Conservation (phyloP, 2,113 vertebrate species). For the Corydoras maculifer region DNA sequence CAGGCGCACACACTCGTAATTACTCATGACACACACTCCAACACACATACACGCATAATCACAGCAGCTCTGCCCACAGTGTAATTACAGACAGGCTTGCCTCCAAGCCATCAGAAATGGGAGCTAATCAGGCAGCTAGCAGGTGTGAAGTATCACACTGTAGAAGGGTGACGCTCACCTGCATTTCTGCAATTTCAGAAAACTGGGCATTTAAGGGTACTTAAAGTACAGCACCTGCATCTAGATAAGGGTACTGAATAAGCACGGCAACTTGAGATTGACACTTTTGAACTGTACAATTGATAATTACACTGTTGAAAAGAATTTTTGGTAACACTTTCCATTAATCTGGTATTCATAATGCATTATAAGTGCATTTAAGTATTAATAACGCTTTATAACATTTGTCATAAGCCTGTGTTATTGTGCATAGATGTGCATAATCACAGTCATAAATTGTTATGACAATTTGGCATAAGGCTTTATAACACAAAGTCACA, state of each 20-base stretch:
- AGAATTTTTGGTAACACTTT: too few relatives aligned
- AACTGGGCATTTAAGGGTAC: not conserved
- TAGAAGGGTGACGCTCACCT: conserved; percentile 12
- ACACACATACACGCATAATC: conserved; percentile 28
- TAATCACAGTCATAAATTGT: too few relatives aligned
- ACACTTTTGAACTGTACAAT: too few relatives aligned
- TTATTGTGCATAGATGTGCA: too few relatives aligned
- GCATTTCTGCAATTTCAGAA: conserved; percentile 15
- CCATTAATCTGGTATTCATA: too few relatives aligned
- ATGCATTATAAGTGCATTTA: too few relatives aligned
- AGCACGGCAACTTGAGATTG: too few relatives aligned
- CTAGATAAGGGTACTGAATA: conserved; percentile 1
- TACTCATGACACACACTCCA: conserved; percentile 12
- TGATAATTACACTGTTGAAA: too few relatives aligned
- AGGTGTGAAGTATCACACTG: conserved; percentile 37
- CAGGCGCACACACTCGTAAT: conserved; percentile 20
- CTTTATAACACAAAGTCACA: too few relatives aligned
- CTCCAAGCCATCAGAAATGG: conserved; percentile 13
- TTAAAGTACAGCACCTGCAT: conserved; percentile 9
- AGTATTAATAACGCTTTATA: too few relatives aligned
- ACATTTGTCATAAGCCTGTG: too few relatives aligned
- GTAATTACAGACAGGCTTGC: conserved; percentile 54
- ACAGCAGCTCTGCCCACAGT: conserved; percentile 29
- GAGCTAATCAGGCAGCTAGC: conserved; percentile 30
- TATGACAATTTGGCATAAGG: too few relatives aligned